Base-by-base conservation (phyloP, 2,797 vertebrate genomes). In the Myripristis jacobus region DNA sequence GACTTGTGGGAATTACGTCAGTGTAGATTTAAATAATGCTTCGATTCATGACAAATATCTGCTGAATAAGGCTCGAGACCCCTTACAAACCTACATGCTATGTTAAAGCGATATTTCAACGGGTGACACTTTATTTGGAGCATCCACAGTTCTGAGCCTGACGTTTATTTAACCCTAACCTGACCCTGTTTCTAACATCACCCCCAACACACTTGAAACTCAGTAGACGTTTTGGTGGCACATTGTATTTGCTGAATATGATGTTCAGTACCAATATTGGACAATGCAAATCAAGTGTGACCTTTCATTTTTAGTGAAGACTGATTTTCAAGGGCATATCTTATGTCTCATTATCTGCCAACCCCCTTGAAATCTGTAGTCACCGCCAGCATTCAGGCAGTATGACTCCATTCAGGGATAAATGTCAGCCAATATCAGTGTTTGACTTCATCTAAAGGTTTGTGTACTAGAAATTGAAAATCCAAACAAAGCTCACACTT, bases 381-480 rank as follows among this genome's bases (percentile, higher is more conserved):
- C 38, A 8, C 52, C 31, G 46, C 73, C 59, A 76, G 69, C 66
- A 69, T 41, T 5, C 16, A 51, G 44, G 61, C 66, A 41, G 64
- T 38, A 73, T 70, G 55, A 43, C 29, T 62, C 57, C n/a, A 60
- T 0, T 46, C 18, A 25, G 73, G 53, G 81, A 18, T 3, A 68
- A 70, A 53, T 79, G 66, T 81, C 80, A 54, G 77, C 54, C 59
- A 54, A 72, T 54, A 73, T 70, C 24, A 31, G 24, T 9, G 65
- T 43, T 72, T 54, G 77, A 74, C 56, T 27, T 16, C 22, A 51
- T 36, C 10, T 38, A 9, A 12, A 57, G 79, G 48, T 59, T 43
- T 76, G 58, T 56, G 25, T 19, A 58, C 57, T 8, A 15, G 79
- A 75, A 83, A 75, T 34, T 74, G 51, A 83, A 88, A 79, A 81